phyloP scores from a whole-genome alignment of 2,888 invertebrate genomes.

The Xestia c-nigrum region DNA sequence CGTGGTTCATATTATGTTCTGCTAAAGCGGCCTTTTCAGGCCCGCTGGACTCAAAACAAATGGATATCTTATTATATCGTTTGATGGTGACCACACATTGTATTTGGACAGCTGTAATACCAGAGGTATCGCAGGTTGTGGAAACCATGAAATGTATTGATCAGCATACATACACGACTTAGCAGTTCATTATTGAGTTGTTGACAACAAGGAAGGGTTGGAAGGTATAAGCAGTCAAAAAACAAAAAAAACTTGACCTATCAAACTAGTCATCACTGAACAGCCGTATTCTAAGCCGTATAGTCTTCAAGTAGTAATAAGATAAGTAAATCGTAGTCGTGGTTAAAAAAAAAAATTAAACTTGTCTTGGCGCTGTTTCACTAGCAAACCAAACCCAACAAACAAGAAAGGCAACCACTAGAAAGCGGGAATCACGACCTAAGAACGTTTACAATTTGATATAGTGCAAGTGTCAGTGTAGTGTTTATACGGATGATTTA shows the following conservation, averaged over 20 bases:
- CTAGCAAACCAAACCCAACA: neutral
- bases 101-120: too few relatives aligned
- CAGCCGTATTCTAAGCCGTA: too few relatives aligned
- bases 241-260: neutral
- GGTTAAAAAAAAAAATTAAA: too few relatives aligned
- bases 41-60: too few relatives aligned
- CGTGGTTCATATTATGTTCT: too few relatives aligned
- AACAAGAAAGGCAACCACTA: constrained; percentile 13
- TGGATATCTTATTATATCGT: too few relatives aligned
- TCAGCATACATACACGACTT: neutral
- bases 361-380: neutral
- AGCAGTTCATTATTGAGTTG: neutral
- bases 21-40: too few relatives aligned
- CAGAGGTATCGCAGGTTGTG: too few relatives aligned
- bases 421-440: constrained; percentile 19
- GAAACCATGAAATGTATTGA: neutral
- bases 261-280: neutral
- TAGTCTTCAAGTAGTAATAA: too few relatives aligned
- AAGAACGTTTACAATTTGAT: constrained; percentile 31
- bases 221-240: neutral
- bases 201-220: neutral
- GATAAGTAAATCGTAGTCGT: too few relatives aligned
- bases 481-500: constrained; percentile 64
- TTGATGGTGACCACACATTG: too few relatives aligned
- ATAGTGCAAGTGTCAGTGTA: constrained; percentile 41